Base-by-base conservation (phyloP, 1,140 invertebrate species). In the Cryptotermes secundus region DNA sequence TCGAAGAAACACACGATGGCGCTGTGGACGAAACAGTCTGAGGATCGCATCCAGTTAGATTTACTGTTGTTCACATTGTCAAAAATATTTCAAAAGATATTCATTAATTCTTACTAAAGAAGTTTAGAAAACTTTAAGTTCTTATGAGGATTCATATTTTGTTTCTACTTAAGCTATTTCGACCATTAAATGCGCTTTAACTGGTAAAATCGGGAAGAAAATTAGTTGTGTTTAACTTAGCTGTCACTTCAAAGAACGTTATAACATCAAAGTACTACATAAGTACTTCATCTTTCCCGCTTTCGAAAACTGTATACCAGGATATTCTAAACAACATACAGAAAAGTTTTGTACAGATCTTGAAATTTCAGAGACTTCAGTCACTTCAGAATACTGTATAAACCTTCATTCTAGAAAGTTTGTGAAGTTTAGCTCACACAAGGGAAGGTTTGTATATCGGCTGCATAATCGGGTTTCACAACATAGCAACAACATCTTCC, bases 331-430 rank as follows among this genome's bases (percentile, higher is more conserved):
- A 72, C 59, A 31, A 72, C 26, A 31, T 72, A 72, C 59, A 26
- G 31, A 31, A 72, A 31, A 72, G 7, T 72, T 72, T 72, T 31
- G n/a, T 72, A 72, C n/a, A 72, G n/a, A 72, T 31, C 59, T 72
- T 72, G 59, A 72, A 72, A 72, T 72, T 31, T 72, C 26, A 72
- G 59, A 72, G 26, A 72, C 31, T 72, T 72, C 19, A n/a, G 59
- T 72, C 59, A 72, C 59, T 72, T 72, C 59, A 72, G 31, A 72
- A n/a, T 26, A n/a, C 59, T 72, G 59, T 72, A 72, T 31, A 72
- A 72, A 72, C 26, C 31, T 72, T 72, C 26, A 31, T 72, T 72
- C 59, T 72, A 31, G 59, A 31, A 31, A 72, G 59, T 72, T 72
- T 14, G 59, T 7, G 14, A 31, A 72, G 26, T 72, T 72, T 72